These are phyloP conservation scores for Callinectes sapidus DNA, from an alignment of 2,888 invertebrate species.

Conservation along the genomic window DNA sequence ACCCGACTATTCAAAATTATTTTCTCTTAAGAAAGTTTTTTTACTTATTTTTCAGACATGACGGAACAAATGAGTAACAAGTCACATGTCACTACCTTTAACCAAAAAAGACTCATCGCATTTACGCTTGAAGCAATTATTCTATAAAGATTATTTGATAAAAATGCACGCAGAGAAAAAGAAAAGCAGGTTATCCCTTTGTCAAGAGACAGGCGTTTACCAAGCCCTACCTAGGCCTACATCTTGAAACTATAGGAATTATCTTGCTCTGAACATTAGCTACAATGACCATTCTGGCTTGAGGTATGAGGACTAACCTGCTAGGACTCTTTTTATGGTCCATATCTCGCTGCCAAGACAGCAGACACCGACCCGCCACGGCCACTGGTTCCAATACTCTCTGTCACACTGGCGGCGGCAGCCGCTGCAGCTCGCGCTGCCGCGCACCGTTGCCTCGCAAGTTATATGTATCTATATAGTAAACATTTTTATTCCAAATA, in stretches of 20 bases:
- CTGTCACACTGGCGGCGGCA: background rate
- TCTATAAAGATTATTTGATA: no score
- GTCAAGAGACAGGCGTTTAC: background rate
- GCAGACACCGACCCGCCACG: constrained; percentile 62
- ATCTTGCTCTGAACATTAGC: no score
- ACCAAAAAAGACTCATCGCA: no score
- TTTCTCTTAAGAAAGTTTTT: background rate
- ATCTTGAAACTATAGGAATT: no score
- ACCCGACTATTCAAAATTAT: background rate
- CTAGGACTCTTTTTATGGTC: constrained; percentile 70
- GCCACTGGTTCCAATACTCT: constrained; percentile 60
- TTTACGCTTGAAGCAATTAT: no score
- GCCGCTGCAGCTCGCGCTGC: background rate
- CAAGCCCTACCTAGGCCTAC: no score
- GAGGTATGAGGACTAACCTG: constrained; percentile 49
- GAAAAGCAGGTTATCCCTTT: background rate
- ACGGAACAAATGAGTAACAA: background rate
- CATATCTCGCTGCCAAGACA: constrained; percentile 67
- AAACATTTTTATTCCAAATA: no score
- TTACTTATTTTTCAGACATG: background rate
- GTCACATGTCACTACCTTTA: background rate
- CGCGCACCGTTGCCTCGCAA: no score
- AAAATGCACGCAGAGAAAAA: constrained; percentile 8
- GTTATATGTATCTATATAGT: no score
- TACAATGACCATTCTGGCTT: background rate